Conservation (phyloP, 1,140 invertebrate species). For the Drosophila kanapiae region DNA sequence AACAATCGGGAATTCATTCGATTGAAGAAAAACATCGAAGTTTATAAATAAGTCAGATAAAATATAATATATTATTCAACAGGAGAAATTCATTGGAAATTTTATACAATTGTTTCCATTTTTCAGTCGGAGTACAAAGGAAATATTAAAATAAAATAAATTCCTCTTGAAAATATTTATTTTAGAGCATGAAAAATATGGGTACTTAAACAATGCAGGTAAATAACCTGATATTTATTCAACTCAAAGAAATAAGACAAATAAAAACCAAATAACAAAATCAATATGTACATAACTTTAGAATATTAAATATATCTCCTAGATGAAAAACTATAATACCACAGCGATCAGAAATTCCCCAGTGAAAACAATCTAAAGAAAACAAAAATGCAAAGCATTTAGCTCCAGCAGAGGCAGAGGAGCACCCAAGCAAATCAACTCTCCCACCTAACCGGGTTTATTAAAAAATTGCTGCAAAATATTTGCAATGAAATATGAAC, state of each 20-base stretch:
- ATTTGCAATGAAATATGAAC: slow-evolving; percentile 39
- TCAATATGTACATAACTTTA: background rate
- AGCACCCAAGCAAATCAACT: slow-evolving; percentile 1
- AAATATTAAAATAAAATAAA: background rate
- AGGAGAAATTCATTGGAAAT: background rate
- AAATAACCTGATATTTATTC: background rate
- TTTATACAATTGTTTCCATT: too few relatives aligned
- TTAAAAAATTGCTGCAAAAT: slow-evolving; percentile 38
- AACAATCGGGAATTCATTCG: background rate
- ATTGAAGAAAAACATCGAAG: background rate
- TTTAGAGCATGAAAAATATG: background rate
- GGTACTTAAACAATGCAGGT: background rate
- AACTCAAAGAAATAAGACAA: background rate
- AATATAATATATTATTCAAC: background rate
- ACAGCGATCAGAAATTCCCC: background rate
- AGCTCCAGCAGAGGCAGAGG: background rate
- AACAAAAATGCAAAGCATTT: slow-evolving; percentile 7
- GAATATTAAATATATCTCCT: background rate
- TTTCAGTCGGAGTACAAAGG: background rate
- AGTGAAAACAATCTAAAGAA: background rate
- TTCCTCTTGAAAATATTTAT: background rate
- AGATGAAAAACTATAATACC: background rate
- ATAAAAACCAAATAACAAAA: background rate
- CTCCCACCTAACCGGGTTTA: slow-evolving; percentile 12
- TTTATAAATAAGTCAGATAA: background rate